Conservation (phyloP, 2,888 invertebrate genomes). For the Aporophyla nigra region DNA sequence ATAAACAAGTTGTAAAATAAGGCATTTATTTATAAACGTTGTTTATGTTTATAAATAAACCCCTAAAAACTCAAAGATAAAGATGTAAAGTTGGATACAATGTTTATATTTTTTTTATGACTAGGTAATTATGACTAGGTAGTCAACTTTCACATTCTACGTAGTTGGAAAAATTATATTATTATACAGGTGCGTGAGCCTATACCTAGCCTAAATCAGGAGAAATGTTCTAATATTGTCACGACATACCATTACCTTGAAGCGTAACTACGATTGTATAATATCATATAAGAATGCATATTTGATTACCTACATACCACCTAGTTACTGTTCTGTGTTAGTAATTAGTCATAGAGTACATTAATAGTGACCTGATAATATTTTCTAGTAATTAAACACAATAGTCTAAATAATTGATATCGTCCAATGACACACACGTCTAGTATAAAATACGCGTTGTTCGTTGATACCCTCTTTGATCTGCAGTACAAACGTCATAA, state of each 20-base stretch:
- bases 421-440: constrained; percentile 24
- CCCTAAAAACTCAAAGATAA: background rate
- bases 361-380: constrained; percentile 43
- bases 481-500: constrained; percentile 25
- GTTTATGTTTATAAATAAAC: no score
- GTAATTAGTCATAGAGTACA: constrained; percentile 15
- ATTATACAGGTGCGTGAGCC: background rate
- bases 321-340: constrained; percentile 1
- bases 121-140: background rate
- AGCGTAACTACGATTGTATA: background rate
- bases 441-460: constrained; percentile 29
- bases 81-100: background rate
- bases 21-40: no score
- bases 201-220: background rate
- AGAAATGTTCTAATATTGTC: background rate
- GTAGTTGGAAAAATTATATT: background rate
- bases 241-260: background rate
- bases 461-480: constrained; percentile 29
- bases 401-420: constrained; percentile 34
- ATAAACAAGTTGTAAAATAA: constrained; percentile 2
- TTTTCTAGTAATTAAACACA: constrained; percentile 36
- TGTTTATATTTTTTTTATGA: no score
- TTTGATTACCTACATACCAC: background rate
- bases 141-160: constrained; percentile 1
- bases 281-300: background rate